Percentiles rank a stretch among this genome's conserved stretches.
Evolutionary conservation across 1,140 invertebrate genomes (phyloP).

Genomic region (Campoletis sonorensis): DNA sequence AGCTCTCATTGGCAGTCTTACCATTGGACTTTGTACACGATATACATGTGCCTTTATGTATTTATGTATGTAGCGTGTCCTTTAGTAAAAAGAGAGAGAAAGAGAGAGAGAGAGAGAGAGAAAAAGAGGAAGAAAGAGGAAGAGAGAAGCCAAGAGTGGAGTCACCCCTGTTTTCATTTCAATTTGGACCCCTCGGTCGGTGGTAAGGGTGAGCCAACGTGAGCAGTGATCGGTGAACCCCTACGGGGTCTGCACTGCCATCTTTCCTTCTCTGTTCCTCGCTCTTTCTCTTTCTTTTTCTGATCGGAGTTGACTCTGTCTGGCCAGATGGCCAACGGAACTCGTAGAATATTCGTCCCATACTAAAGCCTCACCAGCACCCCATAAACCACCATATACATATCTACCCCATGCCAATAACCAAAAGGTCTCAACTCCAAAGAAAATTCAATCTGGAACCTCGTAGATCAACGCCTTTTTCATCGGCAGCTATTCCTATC

Average conservation of each 20-base stretch:
- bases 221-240: slow-evolving; percentile 52
- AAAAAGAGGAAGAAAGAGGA: slow-evolving; percentile 23
- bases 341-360: slow-evolving; percentile 24
- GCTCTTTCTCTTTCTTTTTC: background rate
- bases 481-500: background rate
- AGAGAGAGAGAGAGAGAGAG: too few relatives aligned
- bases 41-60: slow-evolving; percentile 41
- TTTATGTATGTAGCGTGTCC: slow-evolving; percentile 25
- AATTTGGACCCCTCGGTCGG: slow-evolving; percentile 70
- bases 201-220: slow-evolving; percentile 27
- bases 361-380: background rate
- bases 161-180: slow-evolving; percentile 74
- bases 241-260: slow-evolving; percentile 34
- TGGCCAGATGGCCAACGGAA: slow-evolving; percentile 72
- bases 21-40: slow-evolving; percentile 51
- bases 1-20: slow-evolving; percentile 76
- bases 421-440: background rate
- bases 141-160: slow-evolving; percentile 34
- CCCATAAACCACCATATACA: slow-evolving; percentile 9
- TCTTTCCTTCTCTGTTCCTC: slow-evolving; percentile 8
- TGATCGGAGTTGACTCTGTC: slow-evolving; percentile 23
- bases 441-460: background rate
- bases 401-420: slow-evolving; percentile 4
- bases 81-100: slow-evolving; percentile 18
- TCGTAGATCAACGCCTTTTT: background rate